These are phyloP conservation scores for Monochamus alternatus DNA, from an alignment of 2,888 invertebrate species.

Conservation along the genomic window DNA sequence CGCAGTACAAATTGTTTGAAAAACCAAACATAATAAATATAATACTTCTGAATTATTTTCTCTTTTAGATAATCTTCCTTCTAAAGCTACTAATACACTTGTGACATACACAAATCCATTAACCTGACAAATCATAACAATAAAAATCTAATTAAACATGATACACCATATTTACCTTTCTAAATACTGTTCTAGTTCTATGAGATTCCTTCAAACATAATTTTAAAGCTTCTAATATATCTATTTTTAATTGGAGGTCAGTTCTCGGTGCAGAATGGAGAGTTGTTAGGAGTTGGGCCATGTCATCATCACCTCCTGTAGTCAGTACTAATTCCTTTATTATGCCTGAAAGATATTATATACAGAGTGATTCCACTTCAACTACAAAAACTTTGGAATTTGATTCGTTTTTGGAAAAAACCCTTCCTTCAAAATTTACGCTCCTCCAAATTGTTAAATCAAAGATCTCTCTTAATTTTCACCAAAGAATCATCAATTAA, in stretches of 20 bases:
- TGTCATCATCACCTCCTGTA: slow-evolving; percentile 96
- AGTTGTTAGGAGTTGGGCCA: slow-evolving; percentile 92
- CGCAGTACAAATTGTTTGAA: slow-evolving; percentile 95
- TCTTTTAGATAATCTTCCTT: slow-evolving; percentile 81
- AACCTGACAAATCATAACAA: slow-evolving; percentile 71
- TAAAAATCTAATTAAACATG: slow-evolving; percentile 15
- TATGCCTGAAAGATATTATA: slow-evolving; percentile 74
- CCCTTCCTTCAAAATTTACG: too few species aligned
- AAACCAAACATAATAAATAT: slow-evolving; percentile 88
- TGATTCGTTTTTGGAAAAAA: too few species aligned
- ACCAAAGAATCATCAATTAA: too few species aligned
- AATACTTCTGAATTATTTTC: slow-evolving; percentile 77
- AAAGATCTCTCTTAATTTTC: too few species aligned
- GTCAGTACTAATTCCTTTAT: slow-evolving; percentile 91
- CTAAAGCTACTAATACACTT: slow-evolving; percentile 93
- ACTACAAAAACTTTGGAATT: too few species aligned
- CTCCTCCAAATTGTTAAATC: too few species aligned
- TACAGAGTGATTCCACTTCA: too few species aligned
- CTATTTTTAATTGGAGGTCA: slow-evolving; percentile 88
- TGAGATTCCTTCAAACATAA: slow-evolving; percentile 96
- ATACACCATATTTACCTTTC: slow-evolving; percentile 78
- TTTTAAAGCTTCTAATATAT: slow-evolving; percentile 90
- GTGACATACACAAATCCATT: slow-evolving; percentile 99
- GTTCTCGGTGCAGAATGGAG: slow-evolving; percentile 92
- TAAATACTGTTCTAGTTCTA: slow-evolving; percentile 95